Evolutionary conservation across 2,113 vertebrate species (phyloP), one percentile per base, ranked within the genome.

Genomic region (Eonycteris spelaea): DNA sequence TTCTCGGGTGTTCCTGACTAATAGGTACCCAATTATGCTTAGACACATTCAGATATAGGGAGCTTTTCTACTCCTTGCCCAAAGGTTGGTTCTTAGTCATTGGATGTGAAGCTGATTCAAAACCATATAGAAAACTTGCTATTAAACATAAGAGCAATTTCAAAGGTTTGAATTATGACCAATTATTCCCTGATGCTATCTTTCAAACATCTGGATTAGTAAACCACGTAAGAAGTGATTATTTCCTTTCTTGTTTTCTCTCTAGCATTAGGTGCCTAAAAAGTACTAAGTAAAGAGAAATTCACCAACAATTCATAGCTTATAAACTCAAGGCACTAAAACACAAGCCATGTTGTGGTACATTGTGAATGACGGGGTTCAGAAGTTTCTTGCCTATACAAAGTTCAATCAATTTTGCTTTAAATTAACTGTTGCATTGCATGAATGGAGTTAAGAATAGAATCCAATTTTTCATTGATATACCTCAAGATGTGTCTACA

Each of bases 181-280:
- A 55, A 53, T 68, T 38, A 83, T 65, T 61, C 7, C 45, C 12
- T 71, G 16, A 40, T 51, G 5, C 15, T 84, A 12, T 61, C 30
- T 92, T 94, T 89, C 61, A 95, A 89, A 63, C 70, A 33, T 86
- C 26, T 79, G 21, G 6, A 73, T 90, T 85, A 88, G n/a, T 12
- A 89, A 94, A 78, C 24, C 11, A 73, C 28, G 48, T 40, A 89
- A n/a, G 16, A 94, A 95, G 16, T 61, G 21, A 53, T 94, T 9
- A 13, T 92, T 90, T 70, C 19, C 43, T 96, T 93, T 88, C 57
- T 94, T 79, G 30, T 12, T 70, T 96, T 94, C 70, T 48, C 30
- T 90, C 22, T 84, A 68, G 61, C 8, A 35, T 73, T 71, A 67
- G 63, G 5, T 65, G 14, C 16, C 40, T 94, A 79, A 89, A 67